Conservation (phyloP, 2,888 invertebrate species). For the Yponomeuta evonymella region DNA sequence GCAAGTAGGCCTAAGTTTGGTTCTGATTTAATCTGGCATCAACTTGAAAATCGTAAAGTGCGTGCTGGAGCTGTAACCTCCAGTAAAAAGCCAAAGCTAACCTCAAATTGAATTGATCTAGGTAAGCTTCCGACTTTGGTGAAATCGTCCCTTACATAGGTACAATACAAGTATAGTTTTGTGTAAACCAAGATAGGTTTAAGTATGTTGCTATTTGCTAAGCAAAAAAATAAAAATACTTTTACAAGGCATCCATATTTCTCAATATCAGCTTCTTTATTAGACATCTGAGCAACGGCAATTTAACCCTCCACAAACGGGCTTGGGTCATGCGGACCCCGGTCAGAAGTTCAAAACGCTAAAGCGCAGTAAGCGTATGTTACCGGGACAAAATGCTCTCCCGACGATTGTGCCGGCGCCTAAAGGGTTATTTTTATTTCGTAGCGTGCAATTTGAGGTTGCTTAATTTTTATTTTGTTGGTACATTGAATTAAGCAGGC, state of each 20-base stretch:
- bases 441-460: background rate
- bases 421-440: background rate
- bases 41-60: too few relatives aligned
- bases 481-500: background rate
- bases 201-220: too few relatives aligned
- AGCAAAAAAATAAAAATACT: too few relatives aligned
- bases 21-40: too few relatives aligned
- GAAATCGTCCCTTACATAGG: too few relatives aligned
- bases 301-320: conserved; percentile 19
- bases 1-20: too few relatives aligned
- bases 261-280: conserved; percentile 7
- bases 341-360: background rate
- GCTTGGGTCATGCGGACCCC: conserved; percentile 17
- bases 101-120: too few relatives aligned
- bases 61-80: too few relatives aligned
- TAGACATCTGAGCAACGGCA: conserved; percentile 16
- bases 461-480: background rate
- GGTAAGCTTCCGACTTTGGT: too few relatives aligned
- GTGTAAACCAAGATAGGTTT: too few relatives aligned
- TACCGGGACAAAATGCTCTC: background rate
- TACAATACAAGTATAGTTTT: too few relatives aligned
- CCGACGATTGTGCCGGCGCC: background rate
- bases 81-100: too few relatives aligned
- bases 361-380: background rate
- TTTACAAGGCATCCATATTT: background rate